Evolutionary conservation across 2,797 vertebrate species (phyloP).

Genomic region (Pseudopleuronectes americanus): DNA sequence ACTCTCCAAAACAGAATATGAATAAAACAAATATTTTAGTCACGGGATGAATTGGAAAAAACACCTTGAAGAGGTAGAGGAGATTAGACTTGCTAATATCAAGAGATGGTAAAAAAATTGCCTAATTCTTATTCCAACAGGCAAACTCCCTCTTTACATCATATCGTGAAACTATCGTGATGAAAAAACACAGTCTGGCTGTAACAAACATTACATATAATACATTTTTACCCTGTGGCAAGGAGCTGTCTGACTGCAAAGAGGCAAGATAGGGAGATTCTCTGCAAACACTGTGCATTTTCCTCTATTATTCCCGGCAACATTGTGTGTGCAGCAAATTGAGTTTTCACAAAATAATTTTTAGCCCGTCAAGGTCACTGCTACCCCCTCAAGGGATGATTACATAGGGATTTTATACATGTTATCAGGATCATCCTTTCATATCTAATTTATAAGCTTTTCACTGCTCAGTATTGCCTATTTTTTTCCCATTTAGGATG

Average conservation of each 20-base stretch:
- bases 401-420: constrained; percentile 35
- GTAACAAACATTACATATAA: constrained; percentile 29
- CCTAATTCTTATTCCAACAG: constrained; percentile 35
- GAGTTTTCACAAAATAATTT: constrained; percentile 39
- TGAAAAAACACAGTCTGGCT: constrained; percentile 13
- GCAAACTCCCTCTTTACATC: constrained; percentile 32
- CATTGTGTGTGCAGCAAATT: constrained; percentile 36
- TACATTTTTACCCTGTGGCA: constrained; percentile 12
- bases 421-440: constrained; percentile 50
- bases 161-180: constrained; percentile 22
- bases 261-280: neutral
- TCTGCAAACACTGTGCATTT: constrained; percentile 24
- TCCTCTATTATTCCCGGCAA: constrained; percentile 16
- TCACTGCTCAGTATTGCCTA: constrained; percentile 20
- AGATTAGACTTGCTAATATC: constrained; percentile 40
- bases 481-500: constrained; percentile 19
- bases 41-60: constrained; percentile 2
- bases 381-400: constrained; percentile 46
- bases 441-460: constrained; percentile 47
- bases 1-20: no score
- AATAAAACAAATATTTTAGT: constrained; percentile 6
- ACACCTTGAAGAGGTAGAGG: constrained; percentile 7
- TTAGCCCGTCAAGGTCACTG: constrained; percentile 39
- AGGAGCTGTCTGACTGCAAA: neutral
- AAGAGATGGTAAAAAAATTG: neutral